Evolutionary conservation across 1,140 invertebrate genomes (phyloP).

Genomic region (Hyles euphorbiae): DNA sequence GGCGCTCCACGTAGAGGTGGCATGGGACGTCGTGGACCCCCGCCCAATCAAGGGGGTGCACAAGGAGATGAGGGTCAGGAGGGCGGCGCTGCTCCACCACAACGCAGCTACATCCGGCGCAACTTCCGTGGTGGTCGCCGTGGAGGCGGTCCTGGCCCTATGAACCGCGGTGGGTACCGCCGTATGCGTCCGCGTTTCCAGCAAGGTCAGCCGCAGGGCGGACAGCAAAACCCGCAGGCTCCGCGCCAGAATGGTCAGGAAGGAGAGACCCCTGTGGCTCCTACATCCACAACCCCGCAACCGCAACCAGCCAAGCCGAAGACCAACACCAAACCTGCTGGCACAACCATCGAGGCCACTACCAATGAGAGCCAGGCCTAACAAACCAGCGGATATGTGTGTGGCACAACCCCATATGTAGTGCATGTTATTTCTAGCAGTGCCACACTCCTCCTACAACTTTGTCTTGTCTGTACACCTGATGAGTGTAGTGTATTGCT

Average conservation of each 20-base stretch:
- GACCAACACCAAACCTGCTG: constrained; percentile 37
- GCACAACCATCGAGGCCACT: constrained; percentile 59
- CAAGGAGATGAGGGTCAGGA: constrained; percentile 59
- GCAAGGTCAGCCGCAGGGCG: constrained; percentile 23
- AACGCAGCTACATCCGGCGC: constrained; percentile 67
- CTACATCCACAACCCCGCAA: constrained; percentile 32
- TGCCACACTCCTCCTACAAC: constrained; percentile 38
- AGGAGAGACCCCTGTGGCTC: constrained; percentile 33
- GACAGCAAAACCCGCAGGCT: constrained; percentile 16
- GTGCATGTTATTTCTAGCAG: constrained; percentile 49
- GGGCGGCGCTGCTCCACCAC: constrained; percentile 50
- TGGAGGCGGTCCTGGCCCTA: constrained; percentile 53
- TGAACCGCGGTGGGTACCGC: constrained; percentile 59
- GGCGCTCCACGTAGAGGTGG: constrained; percentile 65
- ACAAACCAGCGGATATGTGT: constrained; percentile 24
- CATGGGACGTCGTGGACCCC: constrained; percentile 54
- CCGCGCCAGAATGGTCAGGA: constrained; percentile 39
- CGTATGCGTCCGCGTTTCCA: constrained; percentile 53
- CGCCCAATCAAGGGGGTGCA: constrained; percentile 50
- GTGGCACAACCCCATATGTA: constrained; percentile 47
- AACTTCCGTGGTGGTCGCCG: constrained; percentile 67
- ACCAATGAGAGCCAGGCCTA: constrained; percentile 73
- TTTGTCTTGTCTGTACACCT: constrained; percentile 47
- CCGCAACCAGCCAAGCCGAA: constrained; percentile 49
- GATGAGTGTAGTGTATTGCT: constrained; percentile 24